A percentile compares a stretch with the other conserved stretches of the same genome.
phyloP scores from a whole-genome alignment of 2,888 invertebrate genomes.

The Pardosa pseudoannulata region DNA sequence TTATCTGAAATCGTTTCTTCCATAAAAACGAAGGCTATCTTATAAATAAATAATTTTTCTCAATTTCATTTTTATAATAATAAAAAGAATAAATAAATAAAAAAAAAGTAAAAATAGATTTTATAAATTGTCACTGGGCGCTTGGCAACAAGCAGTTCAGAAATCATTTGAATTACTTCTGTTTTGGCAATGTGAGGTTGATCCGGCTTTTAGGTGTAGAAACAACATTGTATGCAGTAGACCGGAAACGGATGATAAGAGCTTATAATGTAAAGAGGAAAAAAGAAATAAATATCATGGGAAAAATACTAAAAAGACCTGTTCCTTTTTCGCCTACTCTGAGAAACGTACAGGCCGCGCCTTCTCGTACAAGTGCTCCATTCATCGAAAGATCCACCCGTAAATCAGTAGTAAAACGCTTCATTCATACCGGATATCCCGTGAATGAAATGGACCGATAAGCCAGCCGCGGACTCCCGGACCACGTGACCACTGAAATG shows the following conservation, averaged over 20 bases:
- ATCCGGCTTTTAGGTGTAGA: too few relatives aligned
- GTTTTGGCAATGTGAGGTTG: too few relatives aligned
- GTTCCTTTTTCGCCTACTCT: neutral
- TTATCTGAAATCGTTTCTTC: too few relatives aligned
- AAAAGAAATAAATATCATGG: neutral
- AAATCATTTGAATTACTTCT: too few relatives aligned
- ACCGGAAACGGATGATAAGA: neutral
- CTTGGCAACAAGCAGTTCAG: too few relatives aligned
- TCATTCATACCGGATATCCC: constrained; percentile 15
- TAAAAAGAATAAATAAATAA: too few relatives aligned
- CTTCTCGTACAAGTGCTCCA: neutral
- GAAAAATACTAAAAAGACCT: neutral
- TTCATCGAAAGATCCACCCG: neutral
- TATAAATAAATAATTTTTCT: too few relatives aligned
- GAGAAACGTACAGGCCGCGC: neutral
- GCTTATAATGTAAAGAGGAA: neutral
- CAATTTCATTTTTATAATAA: too few relatives aligned
- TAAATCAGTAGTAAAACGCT: constrained; percentile 7
- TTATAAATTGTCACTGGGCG: too few relatives aligned
- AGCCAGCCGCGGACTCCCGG: neutral
- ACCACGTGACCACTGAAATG: neutral
- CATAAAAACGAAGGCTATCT: too few relatives aligned
- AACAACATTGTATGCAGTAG: neutral
- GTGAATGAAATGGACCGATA: constrained; percentile 15
- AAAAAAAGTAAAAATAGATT: too few relatives aligned